Base-by-base conservation (phyloP, 2,113 vertebrate species). In the Embiotoca jacksoni region DNA sequence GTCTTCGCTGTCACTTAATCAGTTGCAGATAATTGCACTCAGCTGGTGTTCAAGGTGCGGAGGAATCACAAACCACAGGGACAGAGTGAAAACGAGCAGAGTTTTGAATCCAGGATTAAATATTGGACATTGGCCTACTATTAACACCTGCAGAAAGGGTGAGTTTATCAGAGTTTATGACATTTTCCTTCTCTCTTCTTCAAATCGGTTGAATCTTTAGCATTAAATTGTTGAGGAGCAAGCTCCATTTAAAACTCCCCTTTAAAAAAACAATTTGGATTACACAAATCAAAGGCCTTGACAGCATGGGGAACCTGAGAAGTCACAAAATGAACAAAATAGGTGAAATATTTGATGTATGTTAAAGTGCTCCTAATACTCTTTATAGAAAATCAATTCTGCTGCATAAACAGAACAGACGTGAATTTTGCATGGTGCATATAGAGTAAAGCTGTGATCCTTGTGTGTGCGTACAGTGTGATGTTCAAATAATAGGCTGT, bases 391-490 rank as follows among this genome's bases (percentile, higher is more conserved):
- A 58, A n/a, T 23, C 3, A 44, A 23, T 50, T 58, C 35, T 55
- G 37, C n/a, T 3, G 46, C 33, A 33, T 5, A 56, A 32, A 72
- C 8, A 63, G 3, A 1, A 9, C 50, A 52, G 35, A 78, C 30
- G 7, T 5, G 32, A 67, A 57, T 59, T 46, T 31, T 30, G 52
- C 41, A 71, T 59, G 30, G 15, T 70, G 56, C 46, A 60, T 65
- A 50, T 30, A 61, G 50, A 56, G 55, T 67, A 41, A 87, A 69
- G 64, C 55, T 90, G 66, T 87, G 62, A 73, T 70, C 16, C n/a
- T 49, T 0, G 36, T 65, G 41, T 16, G 53, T 82, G 46, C 77
- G 60, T 1, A 7, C 68, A 23, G 53, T 61, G 49, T 62, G 30
- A 66, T 35, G 14, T 52, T 81, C 61, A 79, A 84, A 59, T 35